Evolutionary conservation across 2,113 vertebrate genomes (phyloP), one percentile per base, ranked within the genome.

Genomic region (Etheostoma cragini): DNA sequence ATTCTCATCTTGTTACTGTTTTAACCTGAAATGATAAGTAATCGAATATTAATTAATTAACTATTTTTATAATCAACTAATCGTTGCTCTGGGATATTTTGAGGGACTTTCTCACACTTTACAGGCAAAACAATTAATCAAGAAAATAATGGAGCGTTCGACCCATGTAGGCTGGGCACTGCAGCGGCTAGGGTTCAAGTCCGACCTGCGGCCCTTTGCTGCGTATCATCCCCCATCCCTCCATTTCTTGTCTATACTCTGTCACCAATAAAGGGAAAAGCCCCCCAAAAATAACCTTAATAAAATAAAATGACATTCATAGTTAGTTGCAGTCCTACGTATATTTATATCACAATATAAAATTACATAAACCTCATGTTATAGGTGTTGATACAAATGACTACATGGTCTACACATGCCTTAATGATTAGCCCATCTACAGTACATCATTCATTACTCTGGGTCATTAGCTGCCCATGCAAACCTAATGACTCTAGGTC

Each of bases 401-500:
- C 26, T 22, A 57, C 47, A 46, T 17, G 45, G 47, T 17, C 22
- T 30, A 22, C 16, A 33, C 42, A 35, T 26, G 35, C 33, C 46
- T 35, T 17, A 33, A 17, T 65, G 35, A 63, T 49, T 42, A 8
- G 26, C 38, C 35, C 7, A 30, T 8, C 4, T 33, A 49, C 53
- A 74, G 60, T 7, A 14, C 26, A 68, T 49, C 30, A 30, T 10
- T 70, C 70, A 73, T 84, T 61, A 46, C 49, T 76, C 11, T 24
- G 35, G 45, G 26, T 77, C 26, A 60, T 64, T 17, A 65, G 30
- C 54, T 50, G 69, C 62, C 53, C 21, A 42, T 16, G 22, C 42
- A 56, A 12, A 26, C 50, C 53, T 22, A 66, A 70, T 81, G 64
- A 72, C 77, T 80, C 50, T 69, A 71, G 61, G 57, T 84, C 56